A percentile compares a stretch with the other conserved stretches of the same genome.
phyloP scores from a whole-genome alignment of 2,113 vertebrate genomes.

The Cololabis saira region DNA sequence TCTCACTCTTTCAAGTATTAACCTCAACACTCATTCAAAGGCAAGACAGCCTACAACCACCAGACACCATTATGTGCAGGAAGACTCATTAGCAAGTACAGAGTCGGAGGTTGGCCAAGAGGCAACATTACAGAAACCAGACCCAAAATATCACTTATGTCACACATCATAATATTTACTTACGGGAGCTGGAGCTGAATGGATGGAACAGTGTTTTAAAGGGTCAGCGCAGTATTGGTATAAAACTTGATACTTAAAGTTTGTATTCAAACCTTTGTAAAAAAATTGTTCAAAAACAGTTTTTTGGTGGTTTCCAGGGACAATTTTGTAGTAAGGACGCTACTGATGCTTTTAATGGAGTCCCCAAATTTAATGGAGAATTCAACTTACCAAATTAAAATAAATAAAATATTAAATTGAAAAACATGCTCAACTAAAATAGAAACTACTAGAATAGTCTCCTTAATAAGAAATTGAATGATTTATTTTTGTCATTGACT shows the following conservation, averaged over 20 bases:
- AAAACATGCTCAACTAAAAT: too few species aligned
- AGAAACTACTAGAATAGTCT: too few species aligned
- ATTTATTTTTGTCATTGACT: too few species aligned
- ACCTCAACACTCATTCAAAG: conserved; percentile 40
- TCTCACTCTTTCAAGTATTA: conserved; percentile 37
- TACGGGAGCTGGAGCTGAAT: conserved; percentile 8
- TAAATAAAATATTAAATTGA: too few species aligned
- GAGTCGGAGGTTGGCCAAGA: conserved; percentile 7
- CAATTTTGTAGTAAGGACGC: too few species aligned
- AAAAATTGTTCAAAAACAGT: too few species aligned
- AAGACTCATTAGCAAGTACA: background rate
- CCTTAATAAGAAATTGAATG: too few species aligned
- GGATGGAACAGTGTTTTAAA: conserved; percentile 7
- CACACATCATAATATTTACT: conserved; percentile 46
- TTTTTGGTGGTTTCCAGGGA: too few species aligned
- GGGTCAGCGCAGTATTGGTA: background rate
- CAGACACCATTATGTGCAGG: conserved; percentile 8
- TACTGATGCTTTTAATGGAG: too few species aligned
- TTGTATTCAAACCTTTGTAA: too few species aligned
- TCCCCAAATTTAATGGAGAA: too few species aligned
- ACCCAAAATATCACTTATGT: conserved; percentile 22
- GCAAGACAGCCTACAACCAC: conserved; percentile 21
- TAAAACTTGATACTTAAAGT: background rate
- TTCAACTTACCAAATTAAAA: too few species aligned
- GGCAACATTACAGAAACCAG: conserved; percentile 42